Percentiles rank a stretch among this genome's conserved stretches.
Conservation (phyloP, 1,140 invertebrate genomes). For the Drosophila nikananu region DNA sequence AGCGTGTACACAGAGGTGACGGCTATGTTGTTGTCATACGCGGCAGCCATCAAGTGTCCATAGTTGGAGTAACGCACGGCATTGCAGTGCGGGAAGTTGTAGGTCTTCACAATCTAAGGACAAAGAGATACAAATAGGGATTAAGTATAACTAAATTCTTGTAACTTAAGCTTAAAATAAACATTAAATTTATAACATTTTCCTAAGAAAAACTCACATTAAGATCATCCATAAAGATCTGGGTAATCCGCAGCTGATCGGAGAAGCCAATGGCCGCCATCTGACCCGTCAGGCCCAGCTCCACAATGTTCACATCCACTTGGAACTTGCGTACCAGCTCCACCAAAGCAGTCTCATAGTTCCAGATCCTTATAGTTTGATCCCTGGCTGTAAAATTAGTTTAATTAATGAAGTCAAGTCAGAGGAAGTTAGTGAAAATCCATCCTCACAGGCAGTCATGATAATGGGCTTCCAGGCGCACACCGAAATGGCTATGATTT, state of each 20-base stretch:
- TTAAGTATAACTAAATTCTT: too few relatives aligned
- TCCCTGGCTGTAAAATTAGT: slow-evolving; percentile 86
- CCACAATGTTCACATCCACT: slow-evolving; percentile 92
- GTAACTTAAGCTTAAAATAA: background rate
- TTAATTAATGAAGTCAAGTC: background rate
- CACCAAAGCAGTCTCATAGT: slow-evolving; percentile 92
- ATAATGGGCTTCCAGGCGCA: slow-evolving; percentile 96
- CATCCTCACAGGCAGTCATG: slow-evolving; percentile 90
- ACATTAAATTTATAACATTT: slow-evolving; percentile 86
- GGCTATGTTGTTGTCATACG: slow-evolving; percentile 76
- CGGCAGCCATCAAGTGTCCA: slow-evolving; percentile 82
- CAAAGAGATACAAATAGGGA: too few relatives aligned
- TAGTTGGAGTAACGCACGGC: slow-evolving; percentile 79
- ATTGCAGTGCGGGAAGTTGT: slow-evolving; percentile 82
- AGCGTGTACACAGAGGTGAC: slow-evolving; percentile 82
- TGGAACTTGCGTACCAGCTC: slow-evolving; percentile 93
- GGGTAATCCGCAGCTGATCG: slow-evolving; percentile 94
- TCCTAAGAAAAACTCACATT: slow-evolving; percentile 86
- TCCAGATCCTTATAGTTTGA: slow-evolving; percentile 94
- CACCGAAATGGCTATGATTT: slow-evolving; percentile 91
- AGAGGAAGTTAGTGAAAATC: background rate
- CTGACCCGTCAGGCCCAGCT: slow-evolving; percentile 93
- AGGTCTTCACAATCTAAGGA: slow-evolving; percentile 77
- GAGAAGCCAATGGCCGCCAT: slow-evolving; percentile 96
- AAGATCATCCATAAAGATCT: slow-evolving; percentile 95